Percentiles rank a stretch among this genome's conserved stretches.
Conservation (phyloP, 35 echinoderm and acorn worm species). For the Amphiura filiformis region DNA sequence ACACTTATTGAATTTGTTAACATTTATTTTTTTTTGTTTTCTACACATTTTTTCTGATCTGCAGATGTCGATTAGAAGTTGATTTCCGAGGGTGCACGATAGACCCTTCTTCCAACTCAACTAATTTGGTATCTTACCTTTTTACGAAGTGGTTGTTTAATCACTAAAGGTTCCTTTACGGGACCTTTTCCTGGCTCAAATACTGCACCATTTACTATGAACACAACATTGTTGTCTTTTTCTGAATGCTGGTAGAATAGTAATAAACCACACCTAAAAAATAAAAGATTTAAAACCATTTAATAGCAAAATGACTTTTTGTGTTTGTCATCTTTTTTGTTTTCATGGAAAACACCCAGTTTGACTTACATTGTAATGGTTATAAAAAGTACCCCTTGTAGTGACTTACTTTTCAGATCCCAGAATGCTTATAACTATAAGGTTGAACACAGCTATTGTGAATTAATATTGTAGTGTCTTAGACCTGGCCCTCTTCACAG, state of each 20-base stretch:
- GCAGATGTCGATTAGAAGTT: no score
- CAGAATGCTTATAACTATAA: background rate
- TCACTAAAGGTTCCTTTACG: conserved; percentile 57
- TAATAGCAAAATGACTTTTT: background rate
- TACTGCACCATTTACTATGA: conserved; percentile 84
- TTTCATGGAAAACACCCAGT: background rate
- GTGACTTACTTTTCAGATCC: background rate
- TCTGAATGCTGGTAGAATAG: conserved; percentile 89
- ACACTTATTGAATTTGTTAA: no score
- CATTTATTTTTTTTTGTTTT: no score
- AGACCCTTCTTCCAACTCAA: no score
- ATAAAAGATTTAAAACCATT: background rate
- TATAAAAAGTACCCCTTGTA: background rate
- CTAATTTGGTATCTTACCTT: no score
- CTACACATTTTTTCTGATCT: no score
- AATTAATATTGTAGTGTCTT: no score
- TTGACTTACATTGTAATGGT: background rate
- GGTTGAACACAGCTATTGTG: background rate
- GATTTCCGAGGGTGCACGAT: no score
- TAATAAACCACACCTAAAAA: conserved; percentile 60
- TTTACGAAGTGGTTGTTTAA: conserved; percentile 48
- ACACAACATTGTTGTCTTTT: conserved; percentile 79
- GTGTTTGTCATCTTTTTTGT: background rate
- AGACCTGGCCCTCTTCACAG: no score
- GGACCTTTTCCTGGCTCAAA: conserved; percentile 85